These are phyloP conservation scores for Betta splendens DNA, from an alignment of 2,797 vertebrate genomes.

Conservation along the genomic window DNA sequence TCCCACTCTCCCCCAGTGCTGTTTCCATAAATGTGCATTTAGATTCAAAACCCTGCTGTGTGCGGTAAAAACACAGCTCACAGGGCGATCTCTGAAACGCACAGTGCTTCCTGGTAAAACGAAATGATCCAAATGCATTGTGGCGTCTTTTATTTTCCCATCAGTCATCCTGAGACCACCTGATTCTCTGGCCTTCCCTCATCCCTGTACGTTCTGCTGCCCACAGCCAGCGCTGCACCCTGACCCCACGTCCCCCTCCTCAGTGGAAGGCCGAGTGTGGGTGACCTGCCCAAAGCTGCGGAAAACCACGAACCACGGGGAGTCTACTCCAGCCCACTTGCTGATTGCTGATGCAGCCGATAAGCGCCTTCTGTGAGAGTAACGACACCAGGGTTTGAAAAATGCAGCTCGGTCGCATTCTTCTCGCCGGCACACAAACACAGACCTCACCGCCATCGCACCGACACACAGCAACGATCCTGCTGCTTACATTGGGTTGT, in stretches of 20 bases:
- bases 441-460: slow-evolving; percentile 2
- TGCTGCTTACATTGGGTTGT: slow-evolving; percentile 35
- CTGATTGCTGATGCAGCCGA: slow-evolving; percentile 51
- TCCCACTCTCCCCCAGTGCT: slow-evolving; percentile 64
- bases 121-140: not conserved
- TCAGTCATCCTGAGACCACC: slow-evolving; percentile 26
- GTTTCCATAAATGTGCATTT: slow-evolving; percentile 61
- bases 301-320: slow-evolving; percentile 26
- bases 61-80: slow-evolving; percentile 53
- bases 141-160: slow-evolving; percentile 14
- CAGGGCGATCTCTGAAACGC: slow-evolving; percentile 15
- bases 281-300: slow-evolving; percentile 30
- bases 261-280: slow-evolving; percentile 13
- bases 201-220: slow-evolving; percentile 39
- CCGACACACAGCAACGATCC: slow-evolving; percentile 24
- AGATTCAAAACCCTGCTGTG: slow-evolving; percentile 70
- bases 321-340: slow-evolving; percentile 29
- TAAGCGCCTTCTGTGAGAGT: slow-evolving; percentile 32
- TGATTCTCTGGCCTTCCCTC: slow-evolving; percentile 48
- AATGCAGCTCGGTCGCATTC: slow-evolving; percentile 68
- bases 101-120: not conserved
- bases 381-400: slow-evolving; percentile 42
- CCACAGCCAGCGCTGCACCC: slow-evolving; percentile 29
- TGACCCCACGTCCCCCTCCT: too few relatives aligned
- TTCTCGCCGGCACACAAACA: slow-evolving; percentile 22